phyloP scores from a whole-genome alignment of 2,797 vertebrate species.

The Molossus alvarezi region DNA sequence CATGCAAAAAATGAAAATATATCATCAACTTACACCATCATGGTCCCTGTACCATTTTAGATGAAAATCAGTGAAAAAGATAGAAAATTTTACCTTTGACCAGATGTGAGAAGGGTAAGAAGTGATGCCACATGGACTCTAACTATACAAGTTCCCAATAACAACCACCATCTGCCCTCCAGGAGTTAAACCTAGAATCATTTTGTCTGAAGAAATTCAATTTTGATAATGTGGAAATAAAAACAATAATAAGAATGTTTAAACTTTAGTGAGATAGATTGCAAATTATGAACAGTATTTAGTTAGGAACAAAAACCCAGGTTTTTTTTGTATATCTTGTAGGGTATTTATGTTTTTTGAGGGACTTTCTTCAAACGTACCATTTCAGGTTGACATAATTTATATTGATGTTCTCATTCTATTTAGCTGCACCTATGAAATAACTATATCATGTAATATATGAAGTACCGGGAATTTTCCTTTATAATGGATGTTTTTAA shows the following conservation, averaged over 20 bases:
- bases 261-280: background rate
- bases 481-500: slow-evolving; percentile 28
- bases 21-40: no score
- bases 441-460: background rate
- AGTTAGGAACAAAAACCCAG: background rate
- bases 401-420: slow-evolving; percentile 41
- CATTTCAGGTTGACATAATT: slow-evolving; percentile 10
- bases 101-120: background rate
- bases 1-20: no score
- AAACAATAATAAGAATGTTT: background rate
- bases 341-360: background rate
- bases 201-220: background rate
- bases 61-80: slow-evolving; percentile 7
- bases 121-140: background rate
- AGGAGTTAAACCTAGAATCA: background rate
- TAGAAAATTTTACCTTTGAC: background rate
- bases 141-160: background rate
- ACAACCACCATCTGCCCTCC: background rate
- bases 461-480: background rate
- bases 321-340: background rate
- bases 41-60: background rate
- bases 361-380: background rate
- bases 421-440: background rate
- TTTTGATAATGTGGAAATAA: background rate
- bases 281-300: background rate